Base-by-base conservation (phyloP, 2,888 invertebrate species). In the Carabus problematicus region DNA sequence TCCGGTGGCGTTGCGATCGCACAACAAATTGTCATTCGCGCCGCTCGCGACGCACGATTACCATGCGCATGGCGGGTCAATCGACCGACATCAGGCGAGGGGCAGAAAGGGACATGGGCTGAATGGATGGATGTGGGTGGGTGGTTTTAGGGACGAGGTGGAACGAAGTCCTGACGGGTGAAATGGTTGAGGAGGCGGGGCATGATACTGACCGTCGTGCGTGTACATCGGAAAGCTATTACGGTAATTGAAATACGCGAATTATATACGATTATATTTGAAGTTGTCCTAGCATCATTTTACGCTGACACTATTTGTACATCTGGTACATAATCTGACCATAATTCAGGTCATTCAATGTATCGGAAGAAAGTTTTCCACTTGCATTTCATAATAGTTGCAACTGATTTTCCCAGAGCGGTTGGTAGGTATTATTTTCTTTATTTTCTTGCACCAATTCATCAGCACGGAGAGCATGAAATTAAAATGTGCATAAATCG, bases 221-320 rank as follows among this genome's bases (percentile, higher is more conserved):
- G 54, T 54, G 14, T 59, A 59, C 59, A 59, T 59, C 43, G 59
- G 42, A 59, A 59, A 59, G 59, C 59, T 59, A 59, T 59, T 59
- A 59, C 42, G 12, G 14, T 59, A 59, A 59, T 59, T 59, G 59
- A 43, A 59, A 59, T 16, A 42, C 59, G 42, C 43, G 9, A 59
- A 59, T 42, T 42, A 9, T 56, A 29, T 12, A 56, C 9, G 8
- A 14, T 12, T 18, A 18, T 18, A 54, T 54, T 16, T 18, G 9
- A 56, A 39, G 56, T 56, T 40, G 40, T 40, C 39, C 12, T 39
- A 39, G 8, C 29, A 29, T 29, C 56, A 29, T 56, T 29, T 40
- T 8, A 39, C 56, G 39, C 29, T 11, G 1, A 56, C 40, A 39
- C 11, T 3, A 29, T 29, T 6, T 29, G 29, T 29, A 29, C 29